A percentile compares a stretch with the other conserved stretches of the same genome.
Evolutionary conservation across 2,113 vertebrate genomes (phyloP).

Genomic region (Pelvicachromis taeniatus): DNA sequence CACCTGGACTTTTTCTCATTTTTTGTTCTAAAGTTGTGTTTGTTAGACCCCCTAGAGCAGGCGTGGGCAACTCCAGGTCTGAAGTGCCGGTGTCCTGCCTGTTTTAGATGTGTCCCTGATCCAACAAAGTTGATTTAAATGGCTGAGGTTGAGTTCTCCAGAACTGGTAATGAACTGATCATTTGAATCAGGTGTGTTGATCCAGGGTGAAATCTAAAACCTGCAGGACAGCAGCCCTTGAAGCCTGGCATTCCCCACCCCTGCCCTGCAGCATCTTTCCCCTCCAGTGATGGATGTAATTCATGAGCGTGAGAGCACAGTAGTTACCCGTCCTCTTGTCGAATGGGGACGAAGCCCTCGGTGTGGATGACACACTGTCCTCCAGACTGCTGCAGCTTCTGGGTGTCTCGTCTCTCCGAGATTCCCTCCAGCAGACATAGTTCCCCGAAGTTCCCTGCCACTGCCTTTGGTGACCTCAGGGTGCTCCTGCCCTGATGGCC

Average conservation of each 20-base stretch:
- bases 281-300: neutral
- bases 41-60: neutral
- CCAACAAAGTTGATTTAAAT: neutral
- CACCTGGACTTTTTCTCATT: neutral
- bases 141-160: neutral
- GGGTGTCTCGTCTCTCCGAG: constrained; percentile 68
- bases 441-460: constrained; percentile 74
- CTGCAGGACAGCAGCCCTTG: neutral
- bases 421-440: constrained; percentile 78
- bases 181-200: neutral
- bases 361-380: constrained; percentile 68
- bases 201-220: neutral
- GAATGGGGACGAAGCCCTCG: constrained; percentile 50
- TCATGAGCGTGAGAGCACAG: neutral
- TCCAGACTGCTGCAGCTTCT: constrained; percentile 73
- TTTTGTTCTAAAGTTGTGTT: neutral
- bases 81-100: neutral
- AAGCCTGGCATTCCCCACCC: neutral
- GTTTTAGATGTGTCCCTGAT: neutral
- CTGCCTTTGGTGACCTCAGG: constrained; percentile 52
- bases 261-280: neutral
- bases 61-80: neutral
- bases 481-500: constrained; percentile 58
- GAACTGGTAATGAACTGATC: neutral
- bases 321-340: constrained; percentile 67